Conservation (phyloP, 2,113 vertebrate species). For the Chauna torquata region DNA sequence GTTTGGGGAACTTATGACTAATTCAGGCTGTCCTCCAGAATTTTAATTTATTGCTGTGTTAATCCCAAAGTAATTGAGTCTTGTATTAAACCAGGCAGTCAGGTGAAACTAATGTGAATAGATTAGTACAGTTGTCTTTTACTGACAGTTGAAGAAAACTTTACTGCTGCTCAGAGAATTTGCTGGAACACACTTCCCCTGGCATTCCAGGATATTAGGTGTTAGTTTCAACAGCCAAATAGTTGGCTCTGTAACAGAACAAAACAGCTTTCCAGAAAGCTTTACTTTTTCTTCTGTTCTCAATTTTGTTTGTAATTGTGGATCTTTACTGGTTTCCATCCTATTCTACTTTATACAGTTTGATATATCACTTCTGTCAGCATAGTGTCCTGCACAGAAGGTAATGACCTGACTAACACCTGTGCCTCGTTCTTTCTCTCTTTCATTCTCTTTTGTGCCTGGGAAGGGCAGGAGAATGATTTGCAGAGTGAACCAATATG, state of each 20-base stretch:
- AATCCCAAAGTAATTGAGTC: slow-evolving; percentile 44
- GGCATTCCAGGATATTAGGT: not conserved
- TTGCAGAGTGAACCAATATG: not conserved
- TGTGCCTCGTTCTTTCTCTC: not conserved
- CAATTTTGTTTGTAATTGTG: not conserved
- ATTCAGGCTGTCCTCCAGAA: slow-evolving; percentile 2
- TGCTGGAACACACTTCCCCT: not conserved
- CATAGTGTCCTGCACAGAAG: not conserved
- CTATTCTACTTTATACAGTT: not conserved
- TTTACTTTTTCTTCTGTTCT: not conserved
- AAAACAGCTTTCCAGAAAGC: not conserved
- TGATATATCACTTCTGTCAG: not conserved
- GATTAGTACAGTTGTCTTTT: slow-evolving; percentile 6
- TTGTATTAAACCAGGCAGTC: slow-evolving; percentile 41
- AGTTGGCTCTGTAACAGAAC: not conserved
- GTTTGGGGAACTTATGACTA: slow-evolving; percentile 1
- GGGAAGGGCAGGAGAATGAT: not conserved
- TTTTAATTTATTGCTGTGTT: slow-evolving; percentile 38
- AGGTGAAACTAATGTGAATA: slow-evolving; percentile 53
- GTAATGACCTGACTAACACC: not conserved
- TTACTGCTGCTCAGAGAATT: not conserved
- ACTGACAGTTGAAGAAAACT: slow-evolving; percentile 5
- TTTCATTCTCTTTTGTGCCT: not conserved
- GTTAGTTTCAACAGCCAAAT: not conserved
- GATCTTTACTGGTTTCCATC: not conserved